Conservation (phyloP, 2,888 invertebrate species). For the Noctua pronuba region DNA sequence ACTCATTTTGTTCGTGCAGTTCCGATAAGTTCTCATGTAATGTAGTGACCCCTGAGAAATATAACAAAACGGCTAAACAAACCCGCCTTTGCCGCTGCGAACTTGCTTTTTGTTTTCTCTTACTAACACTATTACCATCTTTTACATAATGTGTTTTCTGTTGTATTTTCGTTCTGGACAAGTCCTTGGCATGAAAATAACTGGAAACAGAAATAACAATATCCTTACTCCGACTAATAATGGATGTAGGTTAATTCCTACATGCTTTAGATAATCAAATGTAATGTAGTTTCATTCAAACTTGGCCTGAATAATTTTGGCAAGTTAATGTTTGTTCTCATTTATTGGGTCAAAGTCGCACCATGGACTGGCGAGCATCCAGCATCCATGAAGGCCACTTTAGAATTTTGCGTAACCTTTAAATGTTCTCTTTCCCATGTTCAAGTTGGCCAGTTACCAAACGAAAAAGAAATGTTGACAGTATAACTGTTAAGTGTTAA, state of each 20-base stretch:
- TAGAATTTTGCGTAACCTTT: constrained; percentile 60
- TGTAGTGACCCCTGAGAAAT: constrained; percentile 21
- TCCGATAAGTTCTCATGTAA: constrained; percentile 49
- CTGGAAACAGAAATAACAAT: constrained; percentile 16
- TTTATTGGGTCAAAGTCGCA: constrained; percentile 73
- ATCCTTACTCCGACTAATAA: neutral
- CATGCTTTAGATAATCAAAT: constrained; percentile 3
- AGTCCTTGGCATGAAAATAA: constrained; percentile 3
- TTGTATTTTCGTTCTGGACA: constrained; percentile 16
- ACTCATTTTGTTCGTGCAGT: constrained; percentile 55
- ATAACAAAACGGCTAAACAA: constrained; percentile 24
- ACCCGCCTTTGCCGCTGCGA: constrained; percentile 29
- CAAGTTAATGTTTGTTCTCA: constrained; percentile 49
- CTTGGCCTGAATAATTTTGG: constrained; percentile 52
- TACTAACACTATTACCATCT: constrained; percentile 14
- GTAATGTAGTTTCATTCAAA: constrained; percentile 30
- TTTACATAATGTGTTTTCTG: constrained; percentile 21
- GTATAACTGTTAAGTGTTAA: constrained; percentile 53
- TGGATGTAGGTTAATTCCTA: constrained; percentile 24
- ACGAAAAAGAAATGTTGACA: constrained; percentile 63
- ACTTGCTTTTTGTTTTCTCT: constrained; percentile 27
- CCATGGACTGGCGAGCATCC: constrained; percentile 72
- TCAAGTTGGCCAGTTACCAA: constrained; percentile 72
- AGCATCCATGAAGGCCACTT: constrained; percentile 69
- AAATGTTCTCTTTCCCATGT: constrained; percentile 60